Evolutionary conservation across 1,140 invertebrate genomes (phyloP).

Genomic region (Dufourea novaeangliae): DNA sequence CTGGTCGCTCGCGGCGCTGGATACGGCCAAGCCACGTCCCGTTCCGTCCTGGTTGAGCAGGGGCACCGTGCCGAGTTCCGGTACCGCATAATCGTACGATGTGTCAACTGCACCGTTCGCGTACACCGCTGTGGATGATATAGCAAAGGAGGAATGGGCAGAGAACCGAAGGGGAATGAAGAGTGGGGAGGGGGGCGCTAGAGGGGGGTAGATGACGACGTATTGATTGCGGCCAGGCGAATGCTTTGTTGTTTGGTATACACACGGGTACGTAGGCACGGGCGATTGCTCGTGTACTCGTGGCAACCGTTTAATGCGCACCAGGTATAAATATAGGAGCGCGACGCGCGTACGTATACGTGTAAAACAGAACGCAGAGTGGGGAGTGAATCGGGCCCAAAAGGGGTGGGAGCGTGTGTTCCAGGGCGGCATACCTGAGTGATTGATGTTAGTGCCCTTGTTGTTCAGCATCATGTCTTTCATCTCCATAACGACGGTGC

Average conservation of each 20-base stretch:
- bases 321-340: slow-evolving; percentile 19
- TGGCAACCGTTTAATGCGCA: slow-evolving; percentile 12
- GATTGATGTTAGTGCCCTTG: slow-evolving; percentile 81
- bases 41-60: slow-evolving; percentile 81
- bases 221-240: slow-evolving; percentile 77
- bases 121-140: slow-evolving; percentile 78
- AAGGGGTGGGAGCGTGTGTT: not conserved
- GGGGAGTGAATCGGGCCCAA: not conserved
- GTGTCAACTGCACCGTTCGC: slow-evolving; percentile 80
- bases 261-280: slow-evolving; percentile 46
- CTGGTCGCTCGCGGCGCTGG: slow-evolving; percentile 76
- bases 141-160: slow-evolving; percentile 72
- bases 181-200: not conserved
- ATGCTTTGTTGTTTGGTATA: slow-evolving; percentile 66
- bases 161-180: slow-evolving; percentile 9
- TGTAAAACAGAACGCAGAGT: not conserved
- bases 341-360: not conserved
- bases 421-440: slow-evolving; percentile 74
- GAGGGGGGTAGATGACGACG: no score
- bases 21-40: slow-evolving; percentile 56
- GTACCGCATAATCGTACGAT: slow-evolving; percentile 89
- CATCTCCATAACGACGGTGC: slow-evolving; percentile 89
- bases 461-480: slow-evolving; percentile 86
- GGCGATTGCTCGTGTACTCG: slow-evolving; percentile 25
- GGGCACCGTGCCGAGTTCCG: slow-evolving; percentile 87